Evolutionary conservation across 2,888 invertebrate genomes (phyloP), one percentile per base, ranked within the genome.

Genomic region (Leptinotarsa haldemani): DNA sequence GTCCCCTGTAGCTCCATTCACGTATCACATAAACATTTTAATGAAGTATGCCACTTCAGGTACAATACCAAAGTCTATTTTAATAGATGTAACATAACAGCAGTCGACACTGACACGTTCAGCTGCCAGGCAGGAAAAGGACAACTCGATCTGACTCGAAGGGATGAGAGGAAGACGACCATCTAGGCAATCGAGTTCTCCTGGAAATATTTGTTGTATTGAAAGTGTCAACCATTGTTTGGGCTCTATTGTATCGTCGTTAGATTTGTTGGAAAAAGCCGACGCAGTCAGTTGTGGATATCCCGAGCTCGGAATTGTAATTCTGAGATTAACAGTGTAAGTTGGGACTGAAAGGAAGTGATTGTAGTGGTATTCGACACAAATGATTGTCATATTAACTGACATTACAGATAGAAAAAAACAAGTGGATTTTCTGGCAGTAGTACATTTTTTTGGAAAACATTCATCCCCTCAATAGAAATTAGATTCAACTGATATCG

Each of bases 201-300:
- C 84, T 82, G 86, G 86, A 86, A 86, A 87, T 87, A 86, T 87
- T 87, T 86, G 85, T 86, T 86, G 86, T 86, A 87, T 87, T 87
- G 86, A 72, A 87, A 87, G 87, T 87, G 87, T 87, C 87, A 87
- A 85, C 84, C 83, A 86, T 87, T 87, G 87, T 87, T 85, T 82
- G 84, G 81, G 71, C 67, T 76, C 83, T 79, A 85, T 86, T 86
- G 86, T 87, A 83, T 81, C 71, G 81, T 81, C 79, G 83, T 85
- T 85, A 86, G 86, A 86, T 86, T 86, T 87, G 87, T 87, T 86
- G 82, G 84, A 83, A 81, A 81, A 77, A 76, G 80, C 81, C 81
- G 79, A 78, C 78, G 78, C 72, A 75, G 80, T 74, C 74, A 77
- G 73, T 77, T 75, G 75, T 73, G 64, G 70, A 56, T 70, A 70